Evolutionary conservation across 2,113 vertebrate species (phyloP), one percentile per base, ranked within the genome.

Genomic region (Oxyura jamaicensis): DNA sequence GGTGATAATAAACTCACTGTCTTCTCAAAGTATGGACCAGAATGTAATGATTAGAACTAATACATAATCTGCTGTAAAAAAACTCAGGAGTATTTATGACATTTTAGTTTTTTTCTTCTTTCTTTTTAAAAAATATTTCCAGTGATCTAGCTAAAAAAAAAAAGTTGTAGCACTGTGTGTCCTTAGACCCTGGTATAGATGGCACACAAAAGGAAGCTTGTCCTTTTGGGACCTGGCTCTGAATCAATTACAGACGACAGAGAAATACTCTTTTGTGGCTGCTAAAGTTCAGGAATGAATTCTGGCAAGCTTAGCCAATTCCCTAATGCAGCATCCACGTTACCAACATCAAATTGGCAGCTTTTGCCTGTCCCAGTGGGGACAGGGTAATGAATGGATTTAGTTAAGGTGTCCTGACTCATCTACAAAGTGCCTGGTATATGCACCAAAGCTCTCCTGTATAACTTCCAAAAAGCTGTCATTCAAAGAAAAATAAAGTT

Each of bases 191-290:
- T 69, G 69, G 93, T 95, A 93, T 93, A 95, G 96, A 95, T 93
- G 94, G 85, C 86, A 87, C 92, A 98, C 97, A 98, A 98, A 98
- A 98, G 96, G 88, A 96, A 98, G 96, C 97, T 92, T 98, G 98
- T 98, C 96, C 96, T 98, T 97, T 86, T 74, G 97, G 95, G 96
- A 96, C 96, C 97, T 96, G 95, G 94, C 97, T 97, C 97, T 97
- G 96, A 98, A 97, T 98, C 96, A 95, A 95, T 97, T 98, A 96
- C 97, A 96, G 97, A 98, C 53, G 87, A 98, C 94, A 97, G 97
- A 98, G 97, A 98, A 98, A 97, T 97, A 97, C 97, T 96, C 98
- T 97, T 98, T 98, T 98, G 98, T 98, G 97, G 97, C 95, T 95
- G 96, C 91, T 97, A 94, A 98, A 97, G 98, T 97, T 98, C 97